Evolutionary conservation across 1,140 invertebrate species (phyloP), one percentile per base, ranked within the genome.

Genomic region (Onthophagus taurus): DNA sequence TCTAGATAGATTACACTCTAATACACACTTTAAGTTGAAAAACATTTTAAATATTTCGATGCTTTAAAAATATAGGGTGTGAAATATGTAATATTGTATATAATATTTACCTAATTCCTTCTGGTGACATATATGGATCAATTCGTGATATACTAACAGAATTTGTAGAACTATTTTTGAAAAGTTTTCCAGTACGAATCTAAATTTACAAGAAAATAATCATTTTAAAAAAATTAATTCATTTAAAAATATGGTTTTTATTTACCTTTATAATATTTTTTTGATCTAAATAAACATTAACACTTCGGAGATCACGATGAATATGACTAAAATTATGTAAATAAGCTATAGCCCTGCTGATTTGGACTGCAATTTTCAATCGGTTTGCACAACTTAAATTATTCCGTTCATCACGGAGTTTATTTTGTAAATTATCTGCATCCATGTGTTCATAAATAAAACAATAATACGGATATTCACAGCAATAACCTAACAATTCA

Each of bases 221-320:
- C 14, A 38, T 18, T 17, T 7, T 34, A 36, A 29, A 12, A 54
- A 48, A 43, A 12, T 16, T 48, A 30, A 19, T 24, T 38, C 26
- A 13, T 29, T 13, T 26, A 31, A 30, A 30, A 33, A 44, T 38
- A 43, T 51, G 67, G 80, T 77, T 69, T 81, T 86, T 2, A 81
- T 74, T 16, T 68, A 63, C 53, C 72, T 72, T 38, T 75, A 60
- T 33, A 63, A n/a, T n/a, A n/a, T n/a, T n/a, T n/a, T n/a, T n/a
- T n/a, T n/a, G 62, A 56, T 80, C 79, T 9, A 86, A 57, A 17
- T 85, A 61, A 60, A 86, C 78, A 65, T 87, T 87, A 2, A 81
- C 80, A 63, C 75, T 78, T 66, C 86, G 85, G n/a, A 87, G 74
- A 66, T 87, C 83, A 44, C 82, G 67, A 60, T 87, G 82, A 47